Evolutionary conservation across 2,113 vertebrate species (phyloP).

Genomic region (Toxotes jaculatrix): DNA sequence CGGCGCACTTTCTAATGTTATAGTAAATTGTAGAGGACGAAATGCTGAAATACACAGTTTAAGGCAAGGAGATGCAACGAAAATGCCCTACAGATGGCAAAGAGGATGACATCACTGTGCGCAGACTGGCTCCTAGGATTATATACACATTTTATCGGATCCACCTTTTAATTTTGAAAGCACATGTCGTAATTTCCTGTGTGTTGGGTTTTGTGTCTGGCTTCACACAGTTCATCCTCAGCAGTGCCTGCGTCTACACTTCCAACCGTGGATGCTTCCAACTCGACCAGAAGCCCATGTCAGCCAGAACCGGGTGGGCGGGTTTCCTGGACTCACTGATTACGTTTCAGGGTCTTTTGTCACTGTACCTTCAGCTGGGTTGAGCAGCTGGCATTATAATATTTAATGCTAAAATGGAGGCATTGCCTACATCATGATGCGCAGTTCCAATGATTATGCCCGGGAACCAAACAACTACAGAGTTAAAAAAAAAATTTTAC

Average conservation of each 20-base stretch:
- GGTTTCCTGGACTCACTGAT: constrained; percentile 70
- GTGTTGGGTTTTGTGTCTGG: neutral
- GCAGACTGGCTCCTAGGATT: constrained; percentile 22
- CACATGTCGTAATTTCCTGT: neutral
- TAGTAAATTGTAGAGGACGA: no score
- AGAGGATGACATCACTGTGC: constrained; percentile 24
- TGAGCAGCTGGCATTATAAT: neutral
- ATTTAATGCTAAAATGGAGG: neutral
- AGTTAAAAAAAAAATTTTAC: neutral
- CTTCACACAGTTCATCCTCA: constrained; percentile 47
- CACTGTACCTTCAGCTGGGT: constrained; percentile 22
- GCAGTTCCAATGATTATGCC: neutral
- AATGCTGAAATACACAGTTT: neutral
- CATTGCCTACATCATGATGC: neutral
- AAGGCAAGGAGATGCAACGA: neutral
- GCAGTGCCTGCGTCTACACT: constrained; percentile 76
- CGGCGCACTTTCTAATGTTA: no score
- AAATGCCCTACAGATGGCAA: constrained; percentile 16
- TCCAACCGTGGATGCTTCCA: constrained; percentile 73
- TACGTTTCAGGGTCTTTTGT: constrained; percentile 53
- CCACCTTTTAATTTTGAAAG: constrained; percentile 50
- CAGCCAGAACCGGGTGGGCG: constrained; percentile 69
- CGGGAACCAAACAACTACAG: neutral
- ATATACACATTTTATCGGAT: neutral
- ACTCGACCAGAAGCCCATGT: constrained; percentile 63